A percentile compares a stretch with the other conserved stretches of the same genome.
phyloP scores from a whole-genome alignment of 2,888 invertebrate species.

The Cyaniris semiargus region DNA sequence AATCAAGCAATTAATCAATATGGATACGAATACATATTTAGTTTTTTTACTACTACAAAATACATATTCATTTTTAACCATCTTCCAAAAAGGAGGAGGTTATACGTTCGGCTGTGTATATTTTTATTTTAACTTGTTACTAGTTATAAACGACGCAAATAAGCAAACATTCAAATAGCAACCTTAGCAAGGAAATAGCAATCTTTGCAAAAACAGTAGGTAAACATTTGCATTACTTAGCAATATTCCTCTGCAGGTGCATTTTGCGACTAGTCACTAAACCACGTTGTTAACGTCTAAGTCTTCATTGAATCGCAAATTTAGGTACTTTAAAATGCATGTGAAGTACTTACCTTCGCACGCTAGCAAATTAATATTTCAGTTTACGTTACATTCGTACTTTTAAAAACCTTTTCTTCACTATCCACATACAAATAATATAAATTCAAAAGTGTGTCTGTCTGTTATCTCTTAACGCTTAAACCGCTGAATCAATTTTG shows the following conservation, averaged over 20 bases:
- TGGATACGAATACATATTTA: too few relatives aligned
- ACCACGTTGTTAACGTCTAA: constrained; percentile 40
- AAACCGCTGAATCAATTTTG: not conserved
- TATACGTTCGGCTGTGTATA: too few relatives aligned
- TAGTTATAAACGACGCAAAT: not conserved
- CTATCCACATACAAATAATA: not conserved
- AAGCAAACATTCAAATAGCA: not conserved
- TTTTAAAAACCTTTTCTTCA: not conserved
- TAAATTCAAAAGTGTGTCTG: not conserved
- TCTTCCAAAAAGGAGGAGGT: too few relatives aligned
- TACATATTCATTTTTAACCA: too few relatives aligned
- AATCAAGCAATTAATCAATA: not conserved
- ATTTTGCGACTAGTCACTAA: constrained; percentile 33
- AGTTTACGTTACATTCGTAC: not conserved
- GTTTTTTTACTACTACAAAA: too few relatives aligned
- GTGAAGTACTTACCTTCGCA: constrained; percentile 36
- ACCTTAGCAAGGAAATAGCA: not conserved
- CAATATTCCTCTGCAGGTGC: constrained; percentile 19
- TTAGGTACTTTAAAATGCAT: constrained; percentile 40
- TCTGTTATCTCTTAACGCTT: not conserved
- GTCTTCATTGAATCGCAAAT: constrained; percentile 42
- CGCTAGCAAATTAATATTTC: constrained; percentile 34
- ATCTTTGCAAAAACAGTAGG: constrained; percentile 9
- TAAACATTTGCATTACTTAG: constrained; percentile 28
- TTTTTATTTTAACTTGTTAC: too few relatives aligned